Evolutionary conservation across 2,797 vertebrate species (phyloP).

Genomic region (Pseudomugil tenellus): DNA sequence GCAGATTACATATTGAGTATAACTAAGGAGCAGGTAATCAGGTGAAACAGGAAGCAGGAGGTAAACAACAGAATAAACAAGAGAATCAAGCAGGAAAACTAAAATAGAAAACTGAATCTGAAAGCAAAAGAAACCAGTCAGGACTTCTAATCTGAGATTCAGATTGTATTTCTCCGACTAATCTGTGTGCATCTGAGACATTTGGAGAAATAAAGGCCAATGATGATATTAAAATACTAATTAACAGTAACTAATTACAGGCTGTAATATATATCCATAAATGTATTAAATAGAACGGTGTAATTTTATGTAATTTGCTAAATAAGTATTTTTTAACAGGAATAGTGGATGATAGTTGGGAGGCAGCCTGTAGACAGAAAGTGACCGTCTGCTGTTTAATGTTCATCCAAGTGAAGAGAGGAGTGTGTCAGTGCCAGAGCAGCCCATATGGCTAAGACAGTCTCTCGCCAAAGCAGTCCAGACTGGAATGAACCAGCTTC

Average conservation of each 20-base stretch:
- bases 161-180: too few species aligned
- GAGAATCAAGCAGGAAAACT: too few species aligned
- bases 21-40: too few species aligned
- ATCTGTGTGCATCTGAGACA: too few species aligned
- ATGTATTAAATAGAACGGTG: neutral
- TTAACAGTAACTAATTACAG: neutral
- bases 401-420: slow-evolving; percentile 42
- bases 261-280: neutral
- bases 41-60: neutral
- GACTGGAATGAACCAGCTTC: slow-evolving; percentile 44
- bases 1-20: too few species aligned
- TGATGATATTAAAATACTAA: too few species aligned
- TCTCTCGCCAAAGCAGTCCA: slow-evolving; percentile 37
- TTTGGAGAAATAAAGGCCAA: too few species aligned
- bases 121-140: too few species aligned
- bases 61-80: too few species aligned
- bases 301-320: neutral
- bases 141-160: too few species aligned
- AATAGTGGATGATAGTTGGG: neutral
- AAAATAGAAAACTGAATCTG: too few species aligned
- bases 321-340: neutral
- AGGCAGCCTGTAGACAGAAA: slow-evolving; percentile 13
- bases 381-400: slow-evolving; percentile 31
- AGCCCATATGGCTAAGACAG: slow-evolving; percentile 44
- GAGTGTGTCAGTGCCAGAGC: slow-evolving; percentile 34